phyloP scores from a whole-genome alignment of 2,797 vertebrate species.

The Poliocrania exsul region DNA sequence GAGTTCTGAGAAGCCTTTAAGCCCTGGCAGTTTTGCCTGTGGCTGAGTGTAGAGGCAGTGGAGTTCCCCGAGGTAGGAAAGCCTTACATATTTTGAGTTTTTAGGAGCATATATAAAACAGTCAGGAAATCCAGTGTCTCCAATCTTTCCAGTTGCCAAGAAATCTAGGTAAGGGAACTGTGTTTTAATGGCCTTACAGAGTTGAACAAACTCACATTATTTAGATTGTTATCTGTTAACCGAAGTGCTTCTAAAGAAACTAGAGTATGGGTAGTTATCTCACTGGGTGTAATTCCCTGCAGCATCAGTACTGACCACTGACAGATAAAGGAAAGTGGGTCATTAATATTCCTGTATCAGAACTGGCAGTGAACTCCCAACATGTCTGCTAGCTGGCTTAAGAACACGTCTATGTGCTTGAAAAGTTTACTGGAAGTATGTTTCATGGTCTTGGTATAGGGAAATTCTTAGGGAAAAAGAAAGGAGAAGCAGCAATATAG shows the following conservation, averaged over 20 bases:
- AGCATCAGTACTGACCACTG: not conserved
- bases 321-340: not conserved
- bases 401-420: not conserved
- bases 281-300: not conserved
- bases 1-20: not conserved
- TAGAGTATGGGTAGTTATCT: not conserved
- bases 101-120: not conserved
- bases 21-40: fast-evolving
- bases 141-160: not conserved
- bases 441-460: not conserved
- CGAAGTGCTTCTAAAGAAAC: not conserved
- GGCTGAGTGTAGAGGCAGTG: not conserved
- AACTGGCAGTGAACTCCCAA: not conserved
- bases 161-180: not conserved
- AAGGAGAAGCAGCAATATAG: not conserved
- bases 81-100: not conserved
- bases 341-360: not conserved
- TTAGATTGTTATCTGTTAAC: not conserved
- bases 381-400: not conserved
- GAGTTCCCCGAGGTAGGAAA: not conserved
- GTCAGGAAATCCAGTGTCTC: not conserved
- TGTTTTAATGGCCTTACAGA: not conserved
- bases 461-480: not conserved
- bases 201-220: not conserved
- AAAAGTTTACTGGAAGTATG: not conserved